These are phyloP conservation scores for Magallana angulata DNA, from an alignment of 1,140 invertebrate genomes.

Conservation along the genomic window DNA sequence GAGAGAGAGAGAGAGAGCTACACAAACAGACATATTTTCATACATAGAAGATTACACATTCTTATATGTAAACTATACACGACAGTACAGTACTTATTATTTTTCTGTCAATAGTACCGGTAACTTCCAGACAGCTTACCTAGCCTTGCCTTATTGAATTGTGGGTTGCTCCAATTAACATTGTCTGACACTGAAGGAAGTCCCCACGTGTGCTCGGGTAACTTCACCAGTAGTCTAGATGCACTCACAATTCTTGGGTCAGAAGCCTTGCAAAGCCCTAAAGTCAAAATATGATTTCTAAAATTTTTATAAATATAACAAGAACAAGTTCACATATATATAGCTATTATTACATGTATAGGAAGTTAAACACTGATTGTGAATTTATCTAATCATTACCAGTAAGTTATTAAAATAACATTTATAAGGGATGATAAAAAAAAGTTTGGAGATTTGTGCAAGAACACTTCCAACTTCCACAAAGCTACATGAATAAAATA, in stretches of 20 bases:
- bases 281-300: not conserved
- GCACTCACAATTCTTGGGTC: slow-evolving; percentile 26
- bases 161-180: slow-evolving; percentile 70
- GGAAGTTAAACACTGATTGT: not conserved
- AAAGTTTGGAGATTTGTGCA: too few species aligned
- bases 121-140: slow-evolving; percentile 46
- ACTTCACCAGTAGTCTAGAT: slow-evolving; percentile 68
- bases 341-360: not conserved
- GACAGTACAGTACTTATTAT: too few species aligned
- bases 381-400: too few species aligned
- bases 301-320: not conserved
- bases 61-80: too few species aligned
- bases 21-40: too few species aligned
- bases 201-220: slow-evolving; percentile 76
- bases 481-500: too few species aligned
- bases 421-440: too few species aligned
- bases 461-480: too few species aligned
- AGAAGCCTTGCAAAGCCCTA: not conserved
- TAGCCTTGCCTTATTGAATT: slow-evolving; percentile 60
- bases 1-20: too few species aligned
- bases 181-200: slow-evolving; percentile 63
- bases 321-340: not conserved
- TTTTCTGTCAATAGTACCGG: too few species aligned
- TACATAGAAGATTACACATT: too few species aligned
- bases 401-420: too few species aligned